Conservation (phyloP, 2,888 invertebrate species). For the Hirtodrosophila cameraria region DNA sequence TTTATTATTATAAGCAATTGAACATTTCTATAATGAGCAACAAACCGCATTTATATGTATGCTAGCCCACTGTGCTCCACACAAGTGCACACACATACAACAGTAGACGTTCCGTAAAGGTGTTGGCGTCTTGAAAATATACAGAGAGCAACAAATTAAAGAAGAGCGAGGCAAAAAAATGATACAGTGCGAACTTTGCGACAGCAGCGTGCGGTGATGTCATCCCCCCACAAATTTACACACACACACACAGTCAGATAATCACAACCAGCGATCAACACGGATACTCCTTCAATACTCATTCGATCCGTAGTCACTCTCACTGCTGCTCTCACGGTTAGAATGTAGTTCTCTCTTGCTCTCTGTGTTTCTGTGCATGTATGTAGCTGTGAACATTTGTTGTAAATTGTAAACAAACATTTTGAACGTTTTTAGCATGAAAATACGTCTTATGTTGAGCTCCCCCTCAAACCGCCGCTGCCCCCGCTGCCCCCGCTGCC, state of each 20-base stretch:
- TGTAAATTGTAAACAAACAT: slow-evolving; percentile 66
- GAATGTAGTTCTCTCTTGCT: slow-evolving; percentile 28
- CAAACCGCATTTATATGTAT: neutral
- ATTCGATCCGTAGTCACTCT: slow-evolving; percentile 41
- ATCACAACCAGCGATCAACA: slow-evolving; percentile 62
- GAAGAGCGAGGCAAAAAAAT: slow-evolving; percentile 26
- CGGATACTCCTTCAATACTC: slow-evolving; percentile 49
- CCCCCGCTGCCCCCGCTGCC: slow-evolving; percentile 1
- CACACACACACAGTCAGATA: slow-evolving; percentile 47
- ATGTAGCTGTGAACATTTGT: slow-evolving; percentile 30
- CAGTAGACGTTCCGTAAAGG: slow-evolving; percentile 47
- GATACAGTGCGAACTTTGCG: slow-evolving; percentile 51
- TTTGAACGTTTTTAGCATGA: slow-evolving; percentile 49
- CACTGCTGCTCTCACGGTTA: slow-evolving; percentile 35
- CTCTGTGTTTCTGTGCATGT: neutral
- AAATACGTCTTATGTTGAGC: slow-evolving; percentile 24
- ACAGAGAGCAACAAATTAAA: slow-evolving; percentile 21
- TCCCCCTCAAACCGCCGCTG: slow-evolving; percentile 4
- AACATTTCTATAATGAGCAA: neutral
- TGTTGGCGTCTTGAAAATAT: slow-evolving; percentile 49
- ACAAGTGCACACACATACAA: slow-evolving; percentile 10
- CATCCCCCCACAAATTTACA: slow-evolving; percentile 62
- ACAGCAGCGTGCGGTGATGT: slow-evolving; percentile 65
- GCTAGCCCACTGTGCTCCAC: slow-evolving; percentile 29
- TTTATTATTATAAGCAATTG: neutral